Conservation (phyloP, 1,140 invertebrate species). For the Hirudo medicinalis region DNA sequence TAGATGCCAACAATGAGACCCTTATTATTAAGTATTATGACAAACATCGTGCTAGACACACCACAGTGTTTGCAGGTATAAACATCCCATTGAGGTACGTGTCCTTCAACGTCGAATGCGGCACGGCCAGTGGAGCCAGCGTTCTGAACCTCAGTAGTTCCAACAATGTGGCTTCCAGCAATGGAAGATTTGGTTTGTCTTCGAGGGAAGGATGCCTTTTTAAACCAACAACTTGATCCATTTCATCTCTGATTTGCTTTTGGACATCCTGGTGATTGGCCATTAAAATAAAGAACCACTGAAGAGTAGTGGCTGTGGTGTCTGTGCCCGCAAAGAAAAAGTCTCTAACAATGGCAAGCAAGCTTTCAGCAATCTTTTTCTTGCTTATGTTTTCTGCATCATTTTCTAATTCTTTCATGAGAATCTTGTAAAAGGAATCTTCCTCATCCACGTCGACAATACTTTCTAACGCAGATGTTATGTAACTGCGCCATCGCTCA, state of each 20-base stretch:
- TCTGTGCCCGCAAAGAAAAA: conserved; percentile 81
- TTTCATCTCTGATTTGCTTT: not conserved
- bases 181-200: not conserved
- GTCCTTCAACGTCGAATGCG: not conserved
- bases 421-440: not conserved
- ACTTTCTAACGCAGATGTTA: not conserved
- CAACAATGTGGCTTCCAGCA: not conserved
- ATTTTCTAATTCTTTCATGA: not conserved
- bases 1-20: too few relatives aligned
- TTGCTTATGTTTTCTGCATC: not conserved
- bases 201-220: not conserved
- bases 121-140: not conserved
- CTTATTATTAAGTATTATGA: too few relatives aligned
- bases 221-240: not conserved
- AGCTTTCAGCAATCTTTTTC: not conserved
- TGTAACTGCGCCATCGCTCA: not conserved
- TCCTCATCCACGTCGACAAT: not conserved
- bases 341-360: conserved; percentile 42
- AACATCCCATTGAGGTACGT: not conserved
- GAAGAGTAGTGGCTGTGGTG: conserved; percentile 65
- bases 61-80: conserved; percentile 30
- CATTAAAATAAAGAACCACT: not conserved
- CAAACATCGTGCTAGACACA: too few relatives aligned
- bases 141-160: not conserved
- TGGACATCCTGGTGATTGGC: conserved; percentile 3